A percentile compares a stretch with the other conserved stretches of the same genome.
These are phyloP conservation scores for Cephalopachus bancanus DNA, from an alignment of 2,797 vertebrate genomes.

Conservation along the genomic window DNA sequence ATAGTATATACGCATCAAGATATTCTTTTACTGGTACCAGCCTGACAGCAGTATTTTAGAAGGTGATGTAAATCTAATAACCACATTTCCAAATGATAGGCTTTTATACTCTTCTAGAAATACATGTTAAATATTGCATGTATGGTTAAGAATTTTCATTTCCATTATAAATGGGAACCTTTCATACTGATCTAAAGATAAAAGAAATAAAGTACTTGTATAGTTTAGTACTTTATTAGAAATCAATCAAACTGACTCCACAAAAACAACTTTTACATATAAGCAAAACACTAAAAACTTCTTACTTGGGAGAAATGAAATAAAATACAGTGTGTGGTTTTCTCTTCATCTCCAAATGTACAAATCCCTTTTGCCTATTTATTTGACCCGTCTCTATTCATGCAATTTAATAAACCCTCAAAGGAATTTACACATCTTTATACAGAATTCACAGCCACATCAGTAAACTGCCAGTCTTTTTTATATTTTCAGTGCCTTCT, in stretches of 20 bases:
- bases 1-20: conserved; percentile 59
- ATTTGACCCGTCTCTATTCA: conserved; percentile 87
- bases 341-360: conserved; percentile 85
- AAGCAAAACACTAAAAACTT: conserved; percentile 86
- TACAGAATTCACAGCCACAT: conserved; percentile 90
- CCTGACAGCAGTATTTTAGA: conserved; percentile 79
- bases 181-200: conserved; percentile 72
- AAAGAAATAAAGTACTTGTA: conserved; percentile 83
- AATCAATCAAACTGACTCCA: conserved; percentile 76
- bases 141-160: conserved; percentile 75
- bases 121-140: not conserved
- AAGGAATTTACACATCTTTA: conserved; percentile 88
- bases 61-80: conserved; percentile 80
- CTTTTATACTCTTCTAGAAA: conserved; percentile 79
- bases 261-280: conserved; percentile 80
- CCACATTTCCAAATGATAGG: conserved; percentile 54
- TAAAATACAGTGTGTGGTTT: conserved; percentile 79
- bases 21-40: conserved; percentile 84
- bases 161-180: conserved; percentile 75
- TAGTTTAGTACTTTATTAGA: conserved; percentile 83
- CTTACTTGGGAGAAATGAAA: conserved; percentile 85
- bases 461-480: conserved; percentile 87
- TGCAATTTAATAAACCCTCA: conserved; percentile 87
- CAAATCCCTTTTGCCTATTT: conserved; percentile 85
- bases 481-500: conserved; percentile 88